Base-by-base conservation (phyloP, 30 jellyfish, hydroid and myxozoan species). In the Chironex yamaguchii region DNA sequence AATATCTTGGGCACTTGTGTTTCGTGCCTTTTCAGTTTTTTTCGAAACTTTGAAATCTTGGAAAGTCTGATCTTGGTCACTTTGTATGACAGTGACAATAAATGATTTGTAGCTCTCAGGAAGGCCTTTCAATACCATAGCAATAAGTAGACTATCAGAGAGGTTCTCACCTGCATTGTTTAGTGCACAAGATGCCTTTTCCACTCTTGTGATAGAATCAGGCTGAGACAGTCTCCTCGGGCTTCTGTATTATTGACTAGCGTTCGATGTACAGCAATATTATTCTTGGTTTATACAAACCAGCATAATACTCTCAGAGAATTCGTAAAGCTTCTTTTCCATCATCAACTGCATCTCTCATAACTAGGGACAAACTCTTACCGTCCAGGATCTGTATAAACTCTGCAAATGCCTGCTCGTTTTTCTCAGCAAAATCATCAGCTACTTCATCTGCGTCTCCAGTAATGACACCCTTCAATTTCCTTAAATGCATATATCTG, bases 61-160 rank as follows among this genome's bases (percentile, higher is more conserved):
- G 62, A 77, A 77, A 28, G 69, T 29, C 17, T 28, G 89, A 24
- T 29, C 36, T 28, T 72, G 69, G 28, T 79, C 95, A 2, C 82
- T 75, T 32, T 84, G 95, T 2, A 86, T 84, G 23, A 36, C 33
- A 1, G 64, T 78, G 54, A 94, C 82, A 12, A 79, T 66, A 42
- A 86, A 86, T 6, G 96, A 29, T 29, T 54, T 86, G 80, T 79
- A 86, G 20, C 84, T 69, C 72, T 73, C 90, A 28, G 88, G 89
- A 0, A 76, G 93, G 1, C 96, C 93, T 49, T 84, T 73, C 28
- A 84, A 68, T 2, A 73, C 34, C 94, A 73, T 84, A 1, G 94
- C 94, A 27, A 84, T 81, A 30, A 84, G 92, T 31, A 73, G 92
- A 0, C 74, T 67, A 71, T 84, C 94, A 22, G 83, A 49, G 3